phyloP scores from a whole-genome alignment of 1,140 invertebrate genomes.

The Proales similis region DNA sequence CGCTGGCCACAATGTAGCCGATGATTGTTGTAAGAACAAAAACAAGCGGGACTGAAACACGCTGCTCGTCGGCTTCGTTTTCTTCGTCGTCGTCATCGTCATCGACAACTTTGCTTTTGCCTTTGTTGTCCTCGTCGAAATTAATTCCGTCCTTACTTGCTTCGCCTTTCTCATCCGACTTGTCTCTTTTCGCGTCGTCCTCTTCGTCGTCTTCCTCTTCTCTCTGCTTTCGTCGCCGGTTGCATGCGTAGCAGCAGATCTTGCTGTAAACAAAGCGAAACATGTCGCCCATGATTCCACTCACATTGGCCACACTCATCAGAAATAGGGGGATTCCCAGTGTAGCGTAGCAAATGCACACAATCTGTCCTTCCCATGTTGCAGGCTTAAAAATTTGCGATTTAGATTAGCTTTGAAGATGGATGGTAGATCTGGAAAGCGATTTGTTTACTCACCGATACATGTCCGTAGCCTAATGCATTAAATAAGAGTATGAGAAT shows the following conservation, averaged over 20 bases:
- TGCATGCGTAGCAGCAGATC: conserved; percentile 14
- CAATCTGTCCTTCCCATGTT: conserved; percentile 32
- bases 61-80: neutral
- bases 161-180: neutral
- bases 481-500: too few relatives aligned
- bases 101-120: conserved; percentile 7
- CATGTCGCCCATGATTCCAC: conserved; percentile 8
- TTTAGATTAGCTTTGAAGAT: neutral
- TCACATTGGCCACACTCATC: conserved; percentile 17
- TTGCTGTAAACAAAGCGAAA: conserved; percentile 19
- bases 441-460: conserved; percentile 19
- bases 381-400: conserved; percentile 28
- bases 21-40: neutral
- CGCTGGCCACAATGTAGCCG: neutral
- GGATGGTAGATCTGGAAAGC: neutral
- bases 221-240: neutral
- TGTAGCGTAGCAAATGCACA: conserved; percentile 27
- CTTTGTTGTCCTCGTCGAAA: neutral
- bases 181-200: neutral
- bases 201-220: neutral
- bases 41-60: conserved; percentile 6
- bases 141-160: neutral
- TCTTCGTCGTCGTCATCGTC: conserved; percentile 17
- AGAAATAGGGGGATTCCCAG: conserved; percentile 33
- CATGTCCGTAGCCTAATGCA: conserved; percentile 33